A percentile compares a stretch with the other conserved stretches of the same genome.
Conservation (phyloP, 2,888 invertebrate species). For the Andricus quercusramuli region DNA sequence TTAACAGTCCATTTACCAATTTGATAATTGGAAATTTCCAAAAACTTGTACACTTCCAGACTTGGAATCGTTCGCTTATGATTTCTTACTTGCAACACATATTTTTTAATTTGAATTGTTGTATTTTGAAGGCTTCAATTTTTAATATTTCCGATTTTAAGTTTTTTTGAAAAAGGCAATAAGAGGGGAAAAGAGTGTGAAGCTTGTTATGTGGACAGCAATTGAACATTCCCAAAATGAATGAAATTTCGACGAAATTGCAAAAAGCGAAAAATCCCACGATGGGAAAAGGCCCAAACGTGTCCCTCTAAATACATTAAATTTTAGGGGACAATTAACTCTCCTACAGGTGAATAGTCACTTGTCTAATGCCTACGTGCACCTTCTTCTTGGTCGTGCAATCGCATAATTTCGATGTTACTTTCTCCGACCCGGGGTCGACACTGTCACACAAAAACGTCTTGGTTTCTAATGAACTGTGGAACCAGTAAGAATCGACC, state of each 20-base stretch:
- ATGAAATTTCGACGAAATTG: not conserved
- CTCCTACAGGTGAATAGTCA: constrained; percentile 34
- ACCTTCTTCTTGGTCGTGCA: constrained; percentile 15
- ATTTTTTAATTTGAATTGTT: too few species aligned
- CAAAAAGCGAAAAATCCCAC: constrained; percentile 5
- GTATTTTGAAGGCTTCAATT: too few species aligned
- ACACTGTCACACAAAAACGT: constrained; percentile 16
- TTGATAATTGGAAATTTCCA: too few species aligned
- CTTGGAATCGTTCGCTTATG: too few species aligned
- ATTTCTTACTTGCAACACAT: too few species aligned
- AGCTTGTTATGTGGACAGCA: too few species aligned
- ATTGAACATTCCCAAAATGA: not conserved
- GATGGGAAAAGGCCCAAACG: not conserved
- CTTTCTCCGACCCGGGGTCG: constrained; percentile 30
- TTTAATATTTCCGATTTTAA: too few species aligned
- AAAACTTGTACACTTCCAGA: too few species aligned
- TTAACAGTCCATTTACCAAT: not conserved
- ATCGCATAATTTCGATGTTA: constrained; percentile 13
- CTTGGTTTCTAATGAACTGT: constrained; percentile 26
- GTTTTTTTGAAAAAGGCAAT: too few species aligned
- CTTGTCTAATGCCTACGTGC: constrained; percentile 2
- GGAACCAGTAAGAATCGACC: constrained; percentile 27
- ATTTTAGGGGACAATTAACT: not conserved
- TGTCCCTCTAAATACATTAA: constrained; percentile 11
- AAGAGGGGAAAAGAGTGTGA: too few species aligned